These are phyloP conservation scores for Diarsia mendica DNA, from an alignment of 2,888 invertebrate genomes.

Conservation along the genomic window DNA sequence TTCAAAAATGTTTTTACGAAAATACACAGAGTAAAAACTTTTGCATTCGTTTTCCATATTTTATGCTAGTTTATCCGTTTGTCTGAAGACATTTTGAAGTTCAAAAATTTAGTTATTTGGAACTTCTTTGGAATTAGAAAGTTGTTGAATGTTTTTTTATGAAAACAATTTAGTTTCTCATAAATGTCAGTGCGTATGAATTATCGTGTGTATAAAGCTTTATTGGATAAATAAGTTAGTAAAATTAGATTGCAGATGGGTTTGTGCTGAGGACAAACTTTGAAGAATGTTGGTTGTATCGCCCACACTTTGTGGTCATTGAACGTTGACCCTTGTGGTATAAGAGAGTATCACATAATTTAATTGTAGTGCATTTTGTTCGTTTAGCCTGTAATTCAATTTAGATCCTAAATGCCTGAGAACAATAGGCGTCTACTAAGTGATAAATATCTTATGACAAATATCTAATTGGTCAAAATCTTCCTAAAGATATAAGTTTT, in stretches of 20 bases:
- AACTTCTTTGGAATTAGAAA: slow-evolving; percentile 46
- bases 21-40: slow-evolving; percentile 29
- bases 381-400: not conserved
- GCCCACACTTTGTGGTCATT: slow-evolving; percentile 1
- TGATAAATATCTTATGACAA: not conserved
- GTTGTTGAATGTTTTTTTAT: slow-evolving; percentile 43
- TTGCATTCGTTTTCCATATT: slow-evolving; percentile 43
- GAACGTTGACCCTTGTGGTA: slow-evolving; percentile 3
- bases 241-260: slow-evolving; percentile 33
- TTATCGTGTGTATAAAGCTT: slow-evolving; percentile 14
- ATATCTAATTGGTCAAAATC: not conserved
- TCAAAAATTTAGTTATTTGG: slow-evolving; percentile 39
- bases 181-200: slow-evolving; percentile 31
- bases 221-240: slow-evolving; percentile 43
- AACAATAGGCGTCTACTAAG: not conserved
- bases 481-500: too few species aligned
- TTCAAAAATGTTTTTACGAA: slow-evolving; percentile 13
- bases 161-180: slow-evolving; percentile 40
- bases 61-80: slow-evolving; percentile 39
- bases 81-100: slow-evolving; percentile 48
- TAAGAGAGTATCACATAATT: not conserved
- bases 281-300: slow-evolving; percentile 11
- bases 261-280: slow-evolving; percentile 25
- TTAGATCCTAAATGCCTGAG: too few species aligned
- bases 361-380: not conserved